Conservation (phyloP, 2,113 vertebrate species). For the Psammodynastes pulverulentus region DNA sequence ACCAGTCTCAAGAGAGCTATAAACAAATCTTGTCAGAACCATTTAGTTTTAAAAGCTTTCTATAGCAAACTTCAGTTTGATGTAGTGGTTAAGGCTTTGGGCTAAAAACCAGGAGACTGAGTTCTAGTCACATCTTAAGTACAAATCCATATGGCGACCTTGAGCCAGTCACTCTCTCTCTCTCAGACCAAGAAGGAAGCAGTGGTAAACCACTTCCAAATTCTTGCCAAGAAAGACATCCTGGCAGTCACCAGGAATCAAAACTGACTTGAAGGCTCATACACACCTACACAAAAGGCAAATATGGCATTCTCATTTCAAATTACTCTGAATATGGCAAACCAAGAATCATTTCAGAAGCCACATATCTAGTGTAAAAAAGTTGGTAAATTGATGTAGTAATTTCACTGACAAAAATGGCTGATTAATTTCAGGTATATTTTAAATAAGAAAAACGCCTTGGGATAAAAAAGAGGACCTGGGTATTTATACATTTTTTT, state of each 20-base stretch:
- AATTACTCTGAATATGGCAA: background rate
- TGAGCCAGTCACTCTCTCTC: background rate
- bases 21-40: background rate
- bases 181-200: background rate
- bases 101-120: background rate
- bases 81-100: background rate
- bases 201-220: background rate
- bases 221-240: background rate
- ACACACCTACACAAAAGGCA: background rate
- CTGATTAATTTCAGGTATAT: background rate
- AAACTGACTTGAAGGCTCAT: background rate
- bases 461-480: background rate
- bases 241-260: background rate
- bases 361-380: too few species aligned
- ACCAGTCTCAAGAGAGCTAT: background rate
- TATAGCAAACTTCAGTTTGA: background rate
- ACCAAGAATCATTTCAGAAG: background rate
- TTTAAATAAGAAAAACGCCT: background rate
- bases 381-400: background rate
- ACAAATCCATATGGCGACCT: background rate
- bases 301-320: background rate
- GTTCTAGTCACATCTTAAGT: background rate
- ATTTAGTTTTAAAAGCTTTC: background rate
- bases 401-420: background rate
- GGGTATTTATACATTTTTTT: too few species aligned